phyloP scores from a whole-genome alignment of 2,113 vertebrate species.

The Poicephalus gulielmi region DNA sequence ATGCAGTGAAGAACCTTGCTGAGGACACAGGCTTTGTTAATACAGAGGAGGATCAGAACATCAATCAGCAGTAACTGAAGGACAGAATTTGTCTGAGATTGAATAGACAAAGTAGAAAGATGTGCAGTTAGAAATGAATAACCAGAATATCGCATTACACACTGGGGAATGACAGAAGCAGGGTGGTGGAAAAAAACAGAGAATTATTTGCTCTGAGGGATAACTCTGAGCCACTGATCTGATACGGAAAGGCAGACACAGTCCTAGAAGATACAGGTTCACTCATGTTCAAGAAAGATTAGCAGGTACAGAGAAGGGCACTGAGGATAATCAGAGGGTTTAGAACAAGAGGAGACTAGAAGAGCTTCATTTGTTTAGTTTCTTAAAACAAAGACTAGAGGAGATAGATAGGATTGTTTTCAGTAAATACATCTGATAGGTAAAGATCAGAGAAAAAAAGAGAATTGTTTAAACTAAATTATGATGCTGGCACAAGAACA shows the following conservation, averaged over 20 bases:
- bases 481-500: slow-evolving; percentile 43
- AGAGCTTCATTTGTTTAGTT: slow-evolving; percentile 60
- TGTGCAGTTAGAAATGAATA: slow-evolving; percentile 37
- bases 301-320: slow-evolving; percentile 49
- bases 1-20: not conserved
- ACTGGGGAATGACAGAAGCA: slow-evolving; percentile 45
- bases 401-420: slow-evolving; percentile 68
- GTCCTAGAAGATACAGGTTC: slow-evolving; percentile 42
- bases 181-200: not conserved
- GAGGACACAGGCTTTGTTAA: not conserved
- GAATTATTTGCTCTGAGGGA: slow-evolving; percentile 21
- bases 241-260: slow-evolving; percentile 29
- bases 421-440: slow-evolving; percentile 64
- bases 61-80: slow-evolving; percentile 17
- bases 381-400: slow-evolving; percentile 54
- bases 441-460: slow-evolving; percentile 56
- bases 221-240: slow-evolving; percentile 41
- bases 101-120: slow-evolving; percentile 4
- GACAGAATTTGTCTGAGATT: not conserved
- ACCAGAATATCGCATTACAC: slow-evolving; percentile 32
- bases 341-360: slow-evolving; percentile 62
- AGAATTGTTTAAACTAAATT: slow-evolving; percentile 51
- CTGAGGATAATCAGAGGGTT: slow-evolving; percentile 28
- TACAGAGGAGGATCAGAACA: not conserved
- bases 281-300: slow-evolving; percentile 48